Conservation (phyloP, 2,888 invertebrate species). For the Limnephilus auricula region DNA sequence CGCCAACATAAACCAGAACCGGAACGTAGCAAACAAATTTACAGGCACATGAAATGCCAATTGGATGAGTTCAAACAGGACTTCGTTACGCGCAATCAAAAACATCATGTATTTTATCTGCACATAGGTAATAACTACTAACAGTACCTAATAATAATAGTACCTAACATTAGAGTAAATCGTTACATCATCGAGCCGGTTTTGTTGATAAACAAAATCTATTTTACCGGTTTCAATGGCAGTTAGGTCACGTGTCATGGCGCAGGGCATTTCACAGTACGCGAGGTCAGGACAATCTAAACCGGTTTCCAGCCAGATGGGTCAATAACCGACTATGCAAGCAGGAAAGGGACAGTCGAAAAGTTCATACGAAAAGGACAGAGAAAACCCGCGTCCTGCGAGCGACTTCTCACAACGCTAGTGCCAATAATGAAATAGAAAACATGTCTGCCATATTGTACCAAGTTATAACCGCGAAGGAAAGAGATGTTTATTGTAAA, state of each 20-base stretch:
- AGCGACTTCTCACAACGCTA: conserved; percentile 45
- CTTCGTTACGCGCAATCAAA: too few relatives aligned
- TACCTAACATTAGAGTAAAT: neutral
- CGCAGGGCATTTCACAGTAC: conserved; percentile 39
- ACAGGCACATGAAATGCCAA: too few relatives aligned
- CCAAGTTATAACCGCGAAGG: conserved; percentile 42
- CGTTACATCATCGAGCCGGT: neutral
- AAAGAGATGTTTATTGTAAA: conserved; percentile 43
- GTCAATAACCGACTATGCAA: conserved; percentile 54
- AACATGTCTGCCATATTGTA: conserved; percentile 28
- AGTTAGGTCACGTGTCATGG: conserved; percentile 2
- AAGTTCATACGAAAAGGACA: conserved; percentile 44
- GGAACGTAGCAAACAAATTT: too few relatives aligned
- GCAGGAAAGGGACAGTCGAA: conserved; percentile 15
- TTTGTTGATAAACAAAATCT: neutral
- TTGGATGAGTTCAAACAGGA: too few relatives aligned
- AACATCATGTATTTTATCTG: too few relatives aligned
- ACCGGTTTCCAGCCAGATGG: conserved; percentile 41
- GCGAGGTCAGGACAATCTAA: conserved; percentile 47
- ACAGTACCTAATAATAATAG: too few relatives aligned
- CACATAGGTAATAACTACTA: too few relatives aligned
- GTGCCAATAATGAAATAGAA: conserved; percentile 21
- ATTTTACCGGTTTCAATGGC: neutral
- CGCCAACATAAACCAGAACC: too few relatives aligned
- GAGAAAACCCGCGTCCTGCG: conserved; percentile 48